These are phyloP conservation scores for Nymphicus hollandicus DNA, from an alignment of 2,113 vertebrate species.

Conservation along the genomic window DNA sequence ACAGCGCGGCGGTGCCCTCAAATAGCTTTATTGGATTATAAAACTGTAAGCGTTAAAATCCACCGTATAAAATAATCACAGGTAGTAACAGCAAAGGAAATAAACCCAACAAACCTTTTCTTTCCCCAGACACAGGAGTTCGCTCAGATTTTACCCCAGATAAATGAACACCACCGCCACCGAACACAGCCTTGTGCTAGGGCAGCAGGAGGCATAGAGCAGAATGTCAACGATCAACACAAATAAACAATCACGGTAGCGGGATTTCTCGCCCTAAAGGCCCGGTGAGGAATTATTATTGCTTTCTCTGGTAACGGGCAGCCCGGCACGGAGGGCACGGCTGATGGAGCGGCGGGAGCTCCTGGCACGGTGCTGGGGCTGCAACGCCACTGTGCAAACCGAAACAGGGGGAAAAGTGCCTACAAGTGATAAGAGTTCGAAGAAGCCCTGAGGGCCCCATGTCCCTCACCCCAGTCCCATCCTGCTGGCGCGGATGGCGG, in stretches of 20 bases:
- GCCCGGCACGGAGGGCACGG: neutral
- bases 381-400: neutral
- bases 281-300: conserved; percentile 40
- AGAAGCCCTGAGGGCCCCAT: neutral
- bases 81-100: conserved; percentile 19
- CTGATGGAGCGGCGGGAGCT: fast-evolving
- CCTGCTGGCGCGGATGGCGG: neutral
- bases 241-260: neutral
- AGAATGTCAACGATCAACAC: neutral
- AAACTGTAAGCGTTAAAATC: neutral
- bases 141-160: neutral
- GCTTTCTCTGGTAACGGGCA: neutral
- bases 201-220: neutral
- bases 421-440: neutral
- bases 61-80: conserved; percentile 31
- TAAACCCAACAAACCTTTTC: neutral
- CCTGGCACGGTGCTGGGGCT: neutral
- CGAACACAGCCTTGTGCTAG: neutral
- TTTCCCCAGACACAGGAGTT: neutral
- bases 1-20: neutral
- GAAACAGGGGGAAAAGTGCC: neutral
- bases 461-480: fast-evolving
- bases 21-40: conserved; percentile 45
- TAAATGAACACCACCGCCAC: neutral
- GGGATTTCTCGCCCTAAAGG: neutral